These are phyloP conservation scores for Gordius sp. DNA, from an alignment of 2,888 invertebrate species.

Conservation along the genomic window DNA sequence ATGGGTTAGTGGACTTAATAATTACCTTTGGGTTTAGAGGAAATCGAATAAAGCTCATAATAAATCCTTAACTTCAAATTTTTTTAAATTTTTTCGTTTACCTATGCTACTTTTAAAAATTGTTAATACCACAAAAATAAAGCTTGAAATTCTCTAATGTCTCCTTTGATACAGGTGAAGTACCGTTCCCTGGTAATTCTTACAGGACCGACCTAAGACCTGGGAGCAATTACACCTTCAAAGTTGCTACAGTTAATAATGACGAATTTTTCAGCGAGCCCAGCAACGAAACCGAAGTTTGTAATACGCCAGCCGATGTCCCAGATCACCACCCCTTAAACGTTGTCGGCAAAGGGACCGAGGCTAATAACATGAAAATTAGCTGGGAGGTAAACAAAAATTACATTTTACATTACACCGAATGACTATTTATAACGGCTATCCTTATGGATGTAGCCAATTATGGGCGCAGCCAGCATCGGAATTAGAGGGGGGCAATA, in stretches of 20 bases:
- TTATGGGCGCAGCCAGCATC: too few species aligned
- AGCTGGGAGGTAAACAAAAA: slow-evolving; percentile 9
- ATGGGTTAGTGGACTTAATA: too few species aligned
- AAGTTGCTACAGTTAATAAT: not conserved
- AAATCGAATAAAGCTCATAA: too few species aligned
- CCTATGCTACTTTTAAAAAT: not conserved
- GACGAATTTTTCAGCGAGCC: not conserved
- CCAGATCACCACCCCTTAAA: slow-evolving; percentile 2
- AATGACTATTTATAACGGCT: too few species aligned
- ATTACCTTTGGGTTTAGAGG: too few species aligned
- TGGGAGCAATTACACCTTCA: not conserved
- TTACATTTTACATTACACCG: too few species aligned
- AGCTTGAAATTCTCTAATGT: not conserved
- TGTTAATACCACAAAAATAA: not conserved
- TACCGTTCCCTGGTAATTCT: not conserved
- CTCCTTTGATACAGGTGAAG: not conserved
- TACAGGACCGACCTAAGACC: not conserved
- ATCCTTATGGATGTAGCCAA: too few species aligned
- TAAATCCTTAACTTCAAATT: not conserved
- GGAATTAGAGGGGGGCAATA: too few species aligned
- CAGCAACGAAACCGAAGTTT: not conserved
- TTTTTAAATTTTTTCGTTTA: not conserved
- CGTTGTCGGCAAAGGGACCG: not conserved
- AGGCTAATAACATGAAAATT: not conserved
- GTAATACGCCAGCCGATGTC: not conserved